Base-by-base conservation (phyloP, 92 coral and sea anemone genomes). In the Paragorgia papillata region DNA sequence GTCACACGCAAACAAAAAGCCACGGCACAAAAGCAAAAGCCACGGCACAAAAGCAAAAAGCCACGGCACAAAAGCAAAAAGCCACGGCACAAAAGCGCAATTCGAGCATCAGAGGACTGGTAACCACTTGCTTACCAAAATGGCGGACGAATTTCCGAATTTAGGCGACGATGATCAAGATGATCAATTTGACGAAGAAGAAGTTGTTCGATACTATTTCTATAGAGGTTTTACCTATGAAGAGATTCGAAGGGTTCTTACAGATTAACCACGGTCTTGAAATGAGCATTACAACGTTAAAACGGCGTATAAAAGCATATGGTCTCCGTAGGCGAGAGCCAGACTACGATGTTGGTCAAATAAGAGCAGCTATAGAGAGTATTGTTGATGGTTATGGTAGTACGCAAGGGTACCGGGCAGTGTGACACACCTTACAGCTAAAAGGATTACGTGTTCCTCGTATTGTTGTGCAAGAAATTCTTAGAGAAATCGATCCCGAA, bases 351-450 rank as follows among this genome's bases (percentile, higher is more conserved):
- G n/a, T n/a, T n/a, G n/a, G n/a, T n/a, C n/a, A n/a, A n/a, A n/a
- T n/a, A n/a, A n/a, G n/a, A n/a, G n/a, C n/a, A n/a, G n/a, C n/a
- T n/a, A n/a, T n/a, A n/a, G n/a, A n/a, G n/a, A 35, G 55, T 33
- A 57, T 68, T 80, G 39, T 68, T 74, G 84, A 80, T 80, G 84
- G 84, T 41, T 44, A 80, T 64, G 84, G 78, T 30, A 49, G 84
- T 80, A 62, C 26, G 21, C 84, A 67, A 67, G 84, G 84, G 44
- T 80, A 80, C 57, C 35, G 84, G 55, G 34, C 84, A 40, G 84
- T 80, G 66, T 69, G 78, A 79, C 79, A 69, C 58, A 69, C 84
- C 50, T 80, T 80, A 41, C 73, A 69, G 79, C 79, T 80, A 57
- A 80, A 69, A 31, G 79, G 84, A 41, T 46, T 80, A 57, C 71